Evolutionary conservation across 30 jellyfish, hydroid and myxozoan species (phyloP), one percentile per base, ranked within the genome.

Genomic region (Hydractinia symbiolongicarpus): DNA sequence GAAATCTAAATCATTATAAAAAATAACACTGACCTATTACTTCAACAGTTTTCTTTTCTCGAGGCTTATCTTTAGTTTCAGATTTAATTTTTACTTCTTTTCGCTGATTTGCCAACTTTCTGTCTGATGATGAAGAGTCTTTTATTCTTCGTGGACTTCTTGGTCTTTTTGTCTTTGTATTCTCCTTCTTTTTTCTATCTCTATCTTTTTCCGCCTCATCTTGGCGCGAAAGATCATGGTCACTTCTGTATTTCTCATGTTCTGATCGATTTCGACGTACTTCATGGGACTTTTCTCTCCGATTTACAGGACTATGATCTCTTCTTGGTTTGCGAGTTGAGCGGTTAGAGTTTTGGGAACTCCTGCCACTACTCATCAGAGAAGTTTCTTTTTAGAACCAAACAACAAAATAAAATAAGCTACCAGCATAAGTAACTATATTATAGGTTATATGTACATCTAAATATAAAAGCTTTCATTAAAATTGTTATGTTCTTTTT

Each of bases 291-390:
- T 77, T 77, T 19, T 77, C 76, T 50, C 83, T 55, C 54, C 66
- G 61, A 20, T 67, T 67, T 21, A 15, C 21, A 6, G 85, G 85
- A 77, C 85, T 77, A 72, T 5, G 16, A 53, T 77, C 85, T 52
- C 85, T 61, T 60, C 85, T 14, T 19, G 77, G 54, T 61, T 77
- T 77, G 15, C 76, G 73, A 14, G 75, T 54, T 54, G 52, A 79
- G 17, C 79, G 76, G 55, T 40, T 19, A 50, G 73, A 55, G 73
- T 77, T 61, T 77, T 77, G 85, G 15, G 84, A 76, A 53, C 55
- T 61, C 30, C 79, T 57, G 19, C 85, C 76, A 77, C 76, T 77
- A 71, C 80, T 71, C 85, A 77, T 77, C 83, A 74, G 83, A 74
- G 58, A 50, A 19, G 74, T 5, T 15, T 64, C 40, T 11, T 58